A percentile compares a stretch with the other conserved stretches of the same genome.
Evolutionary conservation across 2,113 vertebrate genomes (phyloP).

Genomic region (Cyrtonyx montezumae): DNA sequence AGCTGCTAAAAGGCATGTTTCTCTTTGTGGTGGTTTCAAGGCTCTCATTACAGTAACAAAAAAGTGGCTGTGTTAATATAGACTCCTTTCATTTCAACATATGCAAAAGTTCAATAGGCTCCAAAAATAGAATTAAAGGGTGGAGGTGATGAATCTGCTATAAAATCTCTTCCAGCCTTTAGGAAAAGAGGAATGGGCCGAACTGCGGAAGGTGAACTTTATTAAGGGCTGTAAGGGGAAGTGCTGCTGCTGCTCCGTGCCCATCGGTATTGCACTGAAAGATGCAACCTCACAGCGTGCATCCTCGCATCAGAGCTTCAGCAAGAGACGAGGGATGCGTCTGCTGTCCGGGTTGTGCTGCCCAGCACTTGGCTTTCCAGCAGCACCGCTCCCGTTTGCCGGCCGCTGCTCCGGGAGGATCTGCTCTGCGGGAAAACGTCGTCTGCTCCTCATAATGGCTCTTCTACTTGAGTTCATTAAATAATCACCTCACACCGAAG

Average conservation of each 20-base stretch:
- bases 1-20: conserved; percentile 81
- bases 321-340: neutral
- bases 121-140: conserved; percentile 66
- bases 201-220: conserved; percentile 54
- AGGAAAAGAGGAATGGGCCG: conserved; percentile 34
- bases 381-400: neutral
- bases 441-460: conserved; percentile 37
- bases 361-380: neutral
- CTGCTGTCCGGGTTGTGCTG: neutral
- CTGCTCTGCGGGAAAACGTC: conserved; percentile 24
- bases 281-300: neutral
- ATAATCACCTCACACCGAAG: conserved; percentile 41
- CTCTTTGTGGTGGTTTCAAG: conserved; percentile 81
- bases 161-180: conserved; percentile 36
- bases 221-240: conserved; percentile 22
- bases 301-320: neutral
- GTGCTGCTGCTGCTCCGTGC: neutral
- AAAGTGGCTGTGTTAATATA: conserved; percentile 73
- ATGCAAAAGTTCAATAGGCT: conserved; percentile 59
- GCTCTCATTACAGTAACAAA: conserved; percentile 76
- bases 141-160: conserved; percentile 49
- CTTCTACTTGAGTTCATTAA: conserved; percentile 68
- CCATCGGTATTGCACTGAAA: conserved; percentile 15
- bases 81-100: conserved; percentile 70
- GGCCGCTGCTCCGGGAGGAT: conserved; percentile 10